Evolutionary conservation across 2,113 vertebrate species (phyloP).

Genomic region (Miniopterus natalensis): DNA sequence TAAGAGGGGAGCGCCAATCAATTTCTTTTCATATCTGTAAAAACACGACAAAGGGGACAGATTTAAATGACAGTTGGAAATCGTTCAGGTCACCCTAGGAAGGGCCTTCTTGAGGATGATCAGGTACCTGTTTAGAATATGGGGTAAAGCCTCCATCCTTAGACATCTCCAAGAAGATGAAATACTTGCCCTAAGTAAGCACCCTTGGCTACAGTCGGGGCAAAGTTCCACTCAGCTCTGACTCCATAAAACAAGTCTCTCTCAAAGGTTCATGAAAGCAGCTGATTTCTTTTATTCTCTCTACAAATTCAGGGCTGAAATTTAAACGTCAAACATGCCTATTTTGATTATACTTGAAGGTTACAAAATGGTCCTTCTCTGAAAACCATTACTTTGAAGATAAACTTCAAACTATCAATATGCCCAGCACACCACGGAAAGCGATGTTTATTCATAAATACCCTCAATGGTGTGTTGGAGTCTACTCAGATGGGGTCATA

Average conservation of each 20-base stretch:
- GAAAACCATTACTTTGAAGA: conserved; percentile 20
- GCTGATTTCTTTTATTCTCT: not conserved
- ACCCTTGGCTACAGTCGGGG: not conserved
- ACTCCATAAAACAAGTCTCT: not conserved
- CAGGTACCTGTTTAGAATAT: not conserved
- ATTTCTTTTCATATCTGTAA: conserved; percentile 56
- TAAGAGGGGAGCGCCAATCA: conserved; percentile 61
- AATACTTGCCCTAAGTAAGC: not conserved
- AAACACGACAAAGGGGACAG: conserved; percentile 31
- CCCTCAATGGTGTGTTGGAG: not conserved
- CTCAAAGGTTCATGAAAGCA: not conserved
- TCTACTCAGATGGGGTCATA: fast-evolving
- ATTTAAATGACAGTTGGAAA: conserved; percentile 59
- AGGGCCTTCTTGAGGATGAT: not conserved
- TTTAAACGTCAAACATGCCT: conserved; percentile 2
- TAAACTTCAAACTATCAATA: not conserved
- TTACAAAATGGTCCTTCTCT: conserved; percentile 1
- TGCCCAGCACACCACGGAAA: not conserved
- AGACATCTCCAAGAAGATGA: conserved; percentile 5
- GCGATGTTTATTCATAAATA: not conserved
- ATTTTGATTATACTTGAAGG: not conserved
- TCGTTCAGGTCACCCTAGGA: not conserved
- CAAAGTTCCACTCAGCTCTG: not conserved
- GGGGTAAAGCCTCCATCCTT: not conserved
- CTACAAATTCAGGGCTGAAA: conserved; percentile 9